A percentile compares a stretch with the other conserved stretches of the same genome.
These are phyloP conservation scores for Paraplagusia blochii DNA, from an alignment of 2,113 vertebrate species.

Conservation along the genomic window DNA sequence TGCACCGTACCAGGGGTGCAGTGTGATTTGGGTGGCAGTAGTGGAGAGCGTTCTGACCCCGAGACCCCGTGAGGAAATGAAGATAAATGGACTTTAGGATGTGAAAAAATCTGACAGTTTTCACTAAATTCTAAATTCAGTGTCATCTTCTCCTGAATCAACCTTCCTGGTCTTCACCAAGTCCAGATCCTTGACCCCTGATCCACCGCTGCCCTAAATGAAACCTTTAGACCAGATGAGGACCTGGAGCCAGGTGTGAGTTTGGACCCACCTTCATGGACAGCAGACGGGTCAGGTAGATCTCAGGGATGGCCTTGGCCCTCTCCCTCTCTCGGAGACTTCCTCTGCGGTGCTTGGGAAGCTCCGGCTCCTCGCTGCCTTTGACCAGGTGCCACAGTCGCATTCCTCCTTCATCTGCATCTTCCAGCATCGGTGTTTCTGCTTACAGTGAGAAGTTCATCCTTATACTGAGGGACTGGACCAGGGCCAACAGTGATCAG, in stretches of 20 bases:
- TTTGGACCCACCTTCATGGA: slow-evolving; percentile 89
- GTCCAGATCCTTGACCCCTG: no score
- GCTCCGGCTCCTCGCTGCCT: slow-evolving; percentile 92
- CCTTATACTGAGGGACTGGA: not conserved
- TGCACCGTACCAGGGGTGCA: no score
- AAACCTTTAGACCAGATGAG: no score
- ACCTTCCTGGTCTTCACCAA: no score
- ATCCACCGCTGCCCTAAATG: no score
- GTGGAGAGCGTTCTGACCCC: no score
- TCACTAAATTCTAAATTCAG: no score
- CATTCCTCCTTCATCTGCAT: slow-evolving; percentile 96
- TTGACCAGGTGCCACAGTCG: slow-evolving; percentile 97
- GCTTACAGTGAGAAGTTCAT: slow-evolving; percentile 1
- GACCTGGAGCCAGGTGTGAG: not conserved
- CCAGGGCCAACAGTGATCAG: not conserved
- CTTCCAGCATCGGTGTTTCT: slow-evolving; percentile 98
- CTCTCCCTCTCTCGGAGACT: slow-evolving; percentile 90
- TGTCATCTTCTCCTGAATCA: no score
- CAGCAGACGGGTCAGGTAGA: slow-evolving; percentile 96
- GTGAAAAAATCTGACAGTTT: no score
- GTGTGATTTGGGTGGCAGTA: no score
- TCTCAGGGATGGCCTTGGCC: slow-evolving; percentile 96
- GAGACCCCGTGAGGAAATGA: no score
- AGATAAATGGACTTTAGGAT: no score
- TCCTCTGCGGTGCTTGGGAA: slow-evolving; percentile 91